Base-by-base conservation (phyloP, 2,113 vertebrate genomes). In the Gobio gobio region DNA sequence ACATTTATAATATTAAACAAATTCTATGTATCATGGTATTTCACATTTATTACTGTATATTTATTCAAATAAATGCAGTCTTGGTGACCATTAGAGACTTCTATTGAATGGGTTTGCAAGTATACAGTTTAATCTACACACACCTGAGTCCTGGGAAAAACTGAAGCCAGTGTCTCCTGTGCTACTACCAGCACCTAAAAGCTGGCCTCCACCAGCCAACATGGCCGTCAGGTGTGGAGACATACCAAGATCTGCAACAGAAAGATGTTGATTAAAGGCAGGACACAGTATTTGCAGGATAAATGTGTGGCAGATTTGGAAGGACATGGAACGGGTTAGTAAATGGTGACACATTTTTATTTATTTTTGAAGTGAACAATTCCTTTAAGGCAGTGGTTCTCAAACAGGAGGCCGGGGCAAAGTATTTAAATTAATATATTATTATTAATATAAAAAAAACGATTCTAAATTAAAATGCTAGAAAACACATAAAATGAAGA, bases 61-160 rank as follows among this genome's bases (percentile, higher is more conserved):
- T 56, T 22, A 56, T 22, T 56, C 7, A 68, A 68, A 68, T 68
- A 68, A 40, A 68, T 40, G 16, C 64, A 68, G 64, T 9, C 18
- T 36, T 40, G 64, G 33, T 40, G 33, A 68, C 8, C 33, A 68
- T 40, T 10, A 36, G 64, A 4, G 26, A 68, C 16, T 18, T 36
- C 0, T 40, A 20, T 40, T 18, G 9, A 4, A 68, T 0, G 2
- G 13, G 10, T 73, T 18, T 73, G 12, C 10, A 73, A 78, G 10
- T 22, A 22, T 36, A 24, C 3, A 20, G 20, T 77, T 56, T 10
- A 10, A 77, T 77, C 24, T 51, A 36, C n/a, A 80, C 59, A 91
- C 93, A 98, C 97, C 96, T 85, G 97, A 99, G 91, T 99, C 97
- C 92, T 98, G 97, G 18, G 98, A 98, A 91, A 95, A 99, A 93